Evolutionary conservation across 1,140 invertebrate genomes (phyloP).

Genomic region (Ylistrum balloti): DNA sequence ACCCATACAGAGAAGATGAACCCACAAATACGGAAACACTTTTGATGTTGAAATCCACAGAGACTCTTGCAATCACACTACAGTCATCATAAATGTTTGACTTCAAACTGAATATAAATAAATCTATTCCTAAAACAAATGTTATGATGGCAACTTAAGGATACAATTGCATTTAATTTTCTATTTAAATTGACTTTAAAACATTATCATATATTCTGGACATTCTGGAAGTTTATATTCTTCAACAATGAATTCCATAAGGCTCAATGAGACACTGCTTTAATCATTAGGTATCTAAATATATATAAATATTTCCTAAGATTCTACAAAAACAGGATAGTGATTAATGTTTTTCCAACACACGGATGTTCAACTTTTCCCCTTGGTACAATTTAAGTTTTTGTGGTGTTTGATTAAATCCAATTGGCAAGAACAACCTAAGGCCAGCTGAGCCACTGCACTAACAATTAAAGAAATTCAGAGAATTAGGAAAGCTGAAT

Average conservation of each 20-base stretch:
- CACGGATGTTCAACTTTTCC: too few relatives aligned
- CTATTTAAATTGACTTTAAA: neutral
- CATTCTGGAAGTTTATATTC: neutral
- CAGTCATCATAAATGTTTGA: neutral
- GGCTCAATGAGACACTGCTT: neutral
- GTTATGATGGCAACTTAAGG: neutral
- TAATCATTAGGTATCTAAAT: neutral
- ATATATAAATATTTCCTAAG: neutral
- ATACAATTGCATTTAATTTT: neutral
- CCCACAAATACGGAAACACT: neutral
- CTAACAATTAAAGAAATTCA: too few relatives aligned
- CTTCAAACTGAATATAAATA: neutral
- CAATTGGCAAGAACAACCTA: too few relatives aligned
- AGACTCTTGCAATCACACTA: neutral
- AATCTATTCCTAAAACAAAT: neutral
- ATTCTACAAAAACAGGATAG: neutral
- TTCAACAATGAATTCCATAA: neutral
- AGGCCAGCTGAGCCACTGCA: too few relatives aligned
- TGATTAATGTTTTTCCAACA: neutral
- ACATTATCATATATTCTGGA: too few relatives aligned
- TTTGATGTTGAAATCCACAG: neutral
- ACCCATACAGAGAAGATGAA: neutral
- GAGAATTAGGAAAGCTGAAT: too few relatives aligned
- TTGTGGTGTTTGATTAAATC: too few relatives aligned
- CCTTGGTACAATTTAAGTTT: too few relatives aligned